Percentiles rank a stretch among this genome's conserved stretches.
Conservation (phyloP, 2,113 vertebrate species). For the Sorex fumeus region DNA sequence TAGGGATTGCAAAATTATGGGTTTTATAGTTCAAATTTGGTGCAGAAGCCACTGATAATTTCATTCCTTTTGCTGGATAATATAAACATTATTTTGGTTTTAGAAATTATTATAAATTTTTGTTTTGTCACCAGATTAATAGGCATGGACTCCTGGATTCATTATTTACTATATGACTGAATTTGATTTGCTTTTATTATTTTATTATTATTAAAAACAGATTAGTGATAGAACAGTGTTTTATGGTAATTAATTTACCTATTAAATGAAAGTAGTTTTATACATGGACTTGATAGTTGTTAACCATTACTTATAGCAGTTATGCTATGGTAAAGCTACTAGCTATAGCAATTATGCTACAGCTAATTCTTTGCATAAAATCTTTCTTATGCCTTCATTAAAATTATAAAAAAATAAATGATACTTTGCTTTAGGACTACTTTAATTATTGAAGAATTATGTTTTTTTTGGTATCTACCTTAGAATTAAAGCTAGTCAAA, state of each 20-base stretch:
- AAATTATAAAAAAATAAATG: neutral
- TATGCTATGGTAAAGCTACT: neutral
- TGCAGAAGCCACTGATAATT: neutral
- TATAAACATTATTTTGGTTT: neutral
- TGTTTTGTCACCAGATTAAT: neutral
- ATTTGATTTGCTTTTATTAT: neutral
- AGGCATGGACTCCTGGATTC: neutral
- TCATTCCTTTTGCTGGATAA: neutral
- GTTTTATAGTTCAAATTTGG: neutral
- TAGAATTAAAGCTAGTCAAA: neutral
- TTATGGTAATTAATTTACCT: neutral
- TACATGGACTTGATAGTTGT: neutral
- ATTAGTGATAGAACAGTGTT: neutral
- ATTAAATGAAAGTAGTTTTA: neutral
- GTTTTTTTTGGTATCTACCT: neutral
- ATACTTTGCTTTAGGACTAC: constrained; percentile 2
- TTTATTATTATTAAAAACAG: neutral
- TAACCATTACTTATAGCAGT: neutral
- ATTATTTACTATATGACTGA: neutral
- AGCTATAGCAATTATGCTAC: neutral
- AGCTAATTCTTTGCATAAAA: constrained; percentile 2
- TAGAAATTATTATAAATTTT: neutral
- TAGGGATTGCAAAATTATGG: neutral
- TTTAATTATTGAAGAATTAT: neutral
- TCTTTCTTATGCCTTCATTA: neutral